A percentile compares a stretch with the other conserved stretches of the same genome.
Conservation (phyloP, 1,140 invertebrate species). For the Colletes gigas region DNA sequence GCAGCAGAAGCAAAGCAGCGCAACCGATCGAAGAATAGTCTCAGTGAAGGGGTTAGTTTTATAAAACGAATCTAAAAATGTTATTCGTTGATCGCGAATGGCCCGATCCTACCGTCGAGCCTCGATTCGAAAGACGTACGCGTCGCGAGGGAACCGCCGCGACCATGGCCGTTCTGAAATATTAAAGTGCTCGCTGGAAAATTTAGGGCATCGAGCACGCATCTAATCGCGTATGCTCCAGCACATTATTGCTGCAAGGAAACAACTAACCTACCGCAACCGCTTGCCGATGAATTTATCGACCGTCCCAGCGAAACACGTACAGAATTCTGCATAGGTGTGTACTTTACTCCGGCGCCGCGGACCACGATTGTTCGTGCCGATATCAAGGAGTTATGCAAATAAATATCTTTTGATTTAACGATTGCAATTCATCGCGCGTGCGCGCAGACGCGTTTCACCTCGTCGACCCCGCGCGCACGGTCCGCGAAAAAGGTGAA, state of each 20-base stretch:
- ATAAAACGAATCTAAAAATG: no score
- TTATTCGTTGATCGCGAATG: no score
- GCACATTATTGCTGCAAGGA: slow-evolving; percentile 32
- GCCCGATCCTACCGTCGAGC: no score
- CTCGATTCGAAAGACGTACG: not conserved
- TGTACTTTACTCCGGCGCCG: not conserved
- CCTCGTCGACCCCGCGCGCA: no score
- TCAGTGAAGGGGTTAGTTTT: no score
- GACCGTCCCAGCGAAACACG: slow-evolving; percentile 16
- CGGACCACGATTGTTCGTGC: slow-evolving; percentile 2
- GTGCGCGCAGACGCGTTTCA: not conserved
- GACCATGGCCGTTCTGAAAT: not conserved
- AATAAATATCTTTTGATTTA: not conserved
- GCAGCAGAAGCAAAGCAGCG: no score
- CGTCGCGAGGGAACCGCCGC: not conserved
- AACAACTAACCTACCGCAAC: slow-evolving; percentile 42
- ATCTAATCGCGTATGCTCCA: slow-evolving; percentile 2
- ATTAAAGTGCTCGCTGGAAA: slow-evolving; percentile 1
- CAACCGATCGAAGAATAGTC: no score
- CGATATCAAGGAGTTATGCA: not conserved
- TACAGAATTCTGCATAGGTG: not conserved
- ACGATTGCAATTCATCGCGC: not conserved
- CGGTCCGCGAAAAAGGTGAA: no score
- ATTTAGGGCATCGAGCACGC: slow-evolving; percentile 26
- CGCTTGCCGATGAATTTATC: slow-evolving; percentile 20